A percentile compares a stretch with the other conserved stretches of the same genome.
Evolutionary conservation across 2,113 vertebrate genomes (phyloP).

Genomic region (Puntigrus tetrazona): DNA sequence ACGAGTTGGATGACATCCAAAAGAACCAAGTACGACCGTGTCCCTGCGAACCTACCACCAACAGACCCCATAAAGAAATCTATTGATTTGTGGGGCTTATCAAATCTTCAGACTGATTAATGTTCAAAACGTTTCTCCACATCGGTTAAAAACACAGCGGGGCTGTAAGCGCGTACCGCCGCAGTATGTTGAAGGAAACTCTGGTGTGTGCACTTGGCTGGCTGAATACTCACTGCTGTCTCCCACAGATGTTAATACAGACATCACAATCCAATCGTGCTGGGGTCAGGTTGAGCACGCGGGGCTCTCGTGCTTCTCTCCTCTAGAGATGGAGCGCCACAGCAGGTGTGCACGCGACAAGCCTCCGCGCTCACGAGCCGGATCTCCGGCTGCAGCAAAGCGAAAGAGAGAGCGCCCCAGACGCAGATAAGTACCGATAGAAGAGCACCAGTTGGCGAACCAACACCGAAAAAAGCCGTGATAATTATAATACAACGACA

Average conservation of each 20-base stretch:
- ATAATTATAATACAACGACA: neutral
- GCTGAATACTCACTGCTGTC: slow-evolving; percentile 36
- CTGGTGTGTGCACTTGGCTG: neutral
- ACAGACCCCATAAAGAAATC: neutral
- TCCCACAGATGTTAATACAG: slow-evolving; percentile 47
- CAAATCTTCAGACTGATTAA: neutral
- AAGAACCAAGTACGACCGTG: neutral
- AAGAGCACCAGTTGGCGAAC: neutral
- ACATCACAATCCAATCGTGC: slow-evolving; percentile 31
- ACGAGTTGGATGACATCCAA: neutral
- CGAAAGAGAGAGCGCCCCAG: slow-evolving; percentile 17
- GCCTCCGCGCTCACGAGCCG: slow-evolving; percentile 12
- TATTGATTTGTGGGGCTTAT: neutral
- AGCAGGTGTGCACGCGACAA: slow-evolving; percentile 44
- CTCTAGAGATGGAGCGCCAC: slow-evolving; percentile 18
- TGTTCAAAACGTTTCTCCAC: neutral
- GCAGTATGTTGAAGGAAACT: neutral
- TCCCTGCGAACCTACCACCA: neutral
- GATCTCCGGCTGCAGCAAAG: slow-evolving; percentile 5
- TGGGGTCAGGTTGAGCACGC: slow-evolving; percentile 29
- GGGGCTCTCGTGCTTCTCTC: slow-evolving; percentile 14
- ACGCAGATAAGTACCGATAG: neutral
- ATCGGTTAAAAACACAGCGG: neutral
- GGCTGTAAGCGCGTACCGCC: neutral
- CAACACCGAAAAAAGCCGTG: neutral